phyloP scores from a whole-genome alignment of 2,888 invertebrate genomes.

The Arctia plantaginis region DNA sequence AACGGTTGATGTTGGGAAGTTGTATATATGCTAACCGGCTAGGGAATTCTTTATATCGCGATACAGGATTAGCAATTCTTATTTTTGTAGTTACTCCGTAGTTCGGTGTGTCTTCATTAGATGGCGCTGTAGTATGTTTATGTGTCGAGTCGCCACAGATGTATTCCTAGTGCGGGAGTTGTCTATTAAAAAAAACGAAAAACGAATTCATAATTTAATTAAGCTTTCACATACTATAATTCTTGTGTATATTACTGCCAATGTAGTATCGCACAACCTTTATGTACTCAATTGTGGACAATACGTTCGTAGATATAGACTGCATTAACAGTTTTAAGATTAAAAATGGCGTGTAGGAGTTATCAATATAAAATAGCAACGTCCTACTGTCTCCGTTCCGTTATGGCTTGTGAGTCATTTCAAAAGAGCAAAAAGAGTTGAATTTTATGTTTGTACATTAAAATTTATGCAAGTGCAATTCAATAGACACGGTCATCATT shows the following conservation, averaged over 20 bases:
- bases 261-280: constrained; percentile 13
- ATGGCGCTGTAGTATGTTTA: too few relatives aligned
- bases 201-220: too few relatives aligned
- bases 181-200: too few relatives aligned
- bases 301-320: constrained; percentile 30
- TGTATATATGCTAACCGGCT: too few relatives aligned
- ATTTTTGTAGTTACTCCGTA: too few relatives aligned
- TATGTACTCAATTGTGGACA: constrained; percentile 33
- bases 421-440: neutral
- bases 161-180: too few relatives aligned
- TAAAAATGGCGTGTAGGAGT: constrained; percentile 40
- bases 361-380: constrained; percentile 25
- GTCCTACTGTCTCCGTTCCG: constrained; percentile 26
- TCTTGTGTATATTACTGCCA: neutral
- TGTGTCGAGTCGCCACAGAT: too few relatives aligned
- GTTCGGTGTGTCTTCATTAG: too few relatives aligned
- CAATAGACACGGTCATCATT: neutral
- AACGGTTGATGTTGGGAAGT: too few relatives aligned
- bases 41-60: too few relatives aligned
- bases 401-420: constrained; percentile 11
- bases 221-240: too few relatives aligned
- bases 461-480: constrained; percentile 1
- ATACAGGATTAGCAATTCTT: too few relatives aligned
- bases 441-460: neutral
- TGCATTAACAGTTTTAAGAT: constrained; percentile 33